Conservation (phyloP, 1,140 invertebrate species). For the Hycleus phaleratus region DNA sequence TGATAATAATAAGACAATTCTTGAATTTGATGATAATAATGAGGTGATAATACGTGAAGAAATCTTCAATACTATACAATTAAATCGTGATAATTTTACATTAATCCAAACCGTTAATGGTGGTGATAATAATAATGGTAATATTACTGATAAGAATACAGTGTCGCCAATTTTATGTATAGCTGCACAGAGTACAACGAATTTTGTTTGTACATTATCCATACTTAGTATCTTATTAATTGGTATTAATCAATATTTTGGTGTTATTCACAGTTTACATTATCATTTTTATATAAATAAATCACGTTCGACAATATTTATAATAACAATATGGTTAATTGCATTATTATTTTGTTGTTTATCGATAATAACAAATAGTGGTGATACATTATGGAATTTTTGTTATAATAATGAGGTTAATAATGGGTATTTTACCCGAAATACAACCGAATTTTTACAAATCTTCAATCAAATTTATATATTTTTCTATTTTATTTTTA, state of each 20-base stretch:
- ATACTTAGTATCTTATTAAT: slow-evolving; percentile 60
- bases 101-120: not conserved
- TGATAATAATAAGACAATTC: not conserved
- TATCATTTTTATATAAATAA: slow-evolving; percentile 72
- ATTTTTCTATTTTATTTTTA: slow-evolving; percentile 46
- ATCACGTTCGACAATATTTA: slow-evolving; percentile 59
- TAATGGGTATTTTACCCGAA: too few relatives aligned
- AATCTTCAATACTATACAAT: slow-evolving; percentile 2
- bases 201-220: slow-evolving; percentile 47
- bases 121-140: not conserved
- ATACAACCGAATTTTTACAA: slow-evolving; percentile 17
- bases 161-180: slow-evolving; percentile 37
- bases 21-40: not conserved
- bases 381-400: slow-evolving; percentile 46
- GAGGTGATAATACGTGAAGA: slow-evolving; percentile 3
- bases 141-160: not conserved
- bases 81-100: not conserved
- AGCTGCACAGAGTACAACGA: slow-evolving; percentile 45
- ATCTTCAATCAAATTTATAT: slow-evolving; percentile 39
- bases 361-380: slow-evolving; percentile 33
- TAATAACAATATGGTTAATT: slow-evolving; percentile 58
- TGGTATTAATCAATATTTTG: slow-evolving; percentile 78
- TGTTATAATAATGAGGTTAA: slow-evolving; percentile 24
- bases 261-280: slow-evolving; percentile 77
- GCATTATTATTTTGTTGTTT: slow-evolving; percentile 49